Percentiles rank a stretch among this genome's conserved stretches.
Conservation (phyloP, 2,888 invertebrate species). For the Hypselothyrea guttata region DNA sequence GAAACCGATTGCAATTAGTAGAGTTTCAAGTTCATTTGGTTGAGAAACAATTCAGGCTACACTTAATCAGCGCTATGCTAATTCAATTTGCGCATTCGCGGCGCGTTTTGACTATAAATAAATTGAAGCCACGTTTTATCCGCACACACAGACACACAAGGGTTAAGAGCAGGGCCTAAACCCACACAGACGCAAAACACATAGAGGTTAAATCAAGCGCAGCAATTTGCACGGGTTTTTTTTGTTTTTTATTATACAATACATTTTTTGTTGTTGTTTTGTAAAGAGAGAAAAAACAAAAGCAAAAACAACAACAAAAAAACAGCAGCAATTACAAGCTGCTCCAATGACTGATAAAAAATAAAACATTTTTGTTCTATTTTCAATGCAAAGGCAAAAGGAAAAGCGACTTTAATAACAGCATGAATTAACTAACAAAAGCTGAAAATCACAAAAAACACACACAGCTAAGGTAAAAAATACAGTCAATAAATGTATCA, state of each 20-base stretch:
- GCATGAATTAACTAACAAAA: no score
- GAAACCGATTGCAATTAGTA: conserved; percentile 3
- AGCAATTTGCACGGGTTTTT: conserved; percentile 32
- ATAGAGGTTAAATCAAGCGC: conserved; percentile 26
- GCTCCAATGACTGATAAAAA: conserved; percentile 43
- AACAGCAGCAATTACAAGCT: conserved; percentile 24
- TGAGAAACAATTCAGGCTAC: not conserved
- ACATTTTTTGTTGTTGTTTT: not conserved
- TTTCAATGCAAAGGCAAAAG: conserved; percentile 14
- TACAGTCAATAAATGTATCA: no score
- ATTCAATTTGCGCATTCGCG: conserved; percentile 36
- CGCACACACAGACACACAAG: conserved; percentile 7
- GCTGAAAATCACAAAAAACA: no score
- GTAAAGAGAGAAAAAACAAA: conserved; percentile 2
- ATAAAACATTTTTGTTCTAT: conserved; percentile 21
- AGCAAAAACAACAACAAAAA: conserved; percentile 22
- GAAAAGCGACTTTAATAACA: no score
- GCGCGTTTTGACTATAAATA: conserved; percentile 7
- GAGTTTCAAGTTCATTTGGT: conserved; percentile 10
- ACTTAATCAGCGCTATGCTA: conserved; percentile 10
- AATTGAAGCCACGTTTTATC: conserved; percentile 16
- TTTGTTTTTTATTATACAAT: not conserved
- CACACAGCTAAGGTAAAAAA: no score
- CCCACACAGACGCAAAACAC: not conserved
- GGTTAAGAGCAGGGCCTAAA: not conserved